phyloP scores from a whole-genome alignment of 2,113 vertebrate genomes.

The Sciurus niger region DNA sequence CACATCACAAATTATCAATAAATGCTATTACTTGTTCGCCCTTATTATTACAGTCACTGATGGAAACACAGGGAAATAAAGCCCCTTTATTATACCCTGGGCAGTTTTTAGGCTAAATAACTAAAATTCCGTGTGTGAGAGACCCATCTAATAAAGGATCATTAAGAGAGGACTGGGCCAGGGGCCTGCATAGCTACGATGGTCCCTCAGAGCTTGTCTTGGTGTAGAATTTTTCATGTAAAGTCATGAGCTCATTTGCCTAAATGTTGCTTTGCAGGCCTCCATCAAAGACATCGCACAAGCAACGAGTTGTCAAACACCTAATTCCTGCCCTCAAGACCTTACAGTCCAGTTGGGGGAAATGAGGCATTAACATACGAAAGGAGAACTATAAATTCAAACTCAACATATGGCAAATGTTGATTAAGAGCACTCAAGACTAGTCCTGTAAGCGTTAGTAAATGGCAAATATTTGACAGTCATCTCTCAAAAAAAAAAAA shows the following conservation, averaged over 20 bases:
- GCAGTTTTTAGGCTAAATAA: slow-evolving; percentile 67
- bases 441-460: background rate
- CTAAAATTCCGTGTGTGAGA: slow-evolving; percentile 46
- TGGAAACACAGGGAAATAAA: slow-evolving; percentile 44
- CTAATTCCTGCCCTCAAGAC: slow-evolving; percentile 46
- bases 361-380: background rate
- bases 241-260: slow-evolving; percentile 5
- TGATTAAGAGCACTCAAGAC: background rate
- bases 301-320: slow-evolving; percentile 40
- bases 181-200: background rate
- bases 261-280: background rate
- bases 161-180: slow-evolving; percentile 18
- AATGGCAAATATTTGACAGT: background rate
- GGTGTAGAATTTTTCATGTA: background rate
- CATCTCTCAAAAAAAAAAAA: background rate
- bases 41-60: slow-evolving; percentile 43
- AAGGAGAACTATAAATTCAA: slow-evolving; percentile 49
- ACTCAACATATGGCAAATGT: background rate
- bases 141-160: slow-evolving; percentile 34
- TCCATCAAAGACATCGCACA: background rate
- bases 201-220: background rate
- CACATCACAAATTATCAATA: slow-evolving; percentile 14
- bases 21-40: slow-evolving; percentile 56
- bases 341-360: background rate
- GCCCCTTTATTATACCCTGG: slow-evolving; percentile 65